Base-by-base conservation (phyloP, 1,140 invertebrate species). In the Drosophila mojavensis region DNA sequence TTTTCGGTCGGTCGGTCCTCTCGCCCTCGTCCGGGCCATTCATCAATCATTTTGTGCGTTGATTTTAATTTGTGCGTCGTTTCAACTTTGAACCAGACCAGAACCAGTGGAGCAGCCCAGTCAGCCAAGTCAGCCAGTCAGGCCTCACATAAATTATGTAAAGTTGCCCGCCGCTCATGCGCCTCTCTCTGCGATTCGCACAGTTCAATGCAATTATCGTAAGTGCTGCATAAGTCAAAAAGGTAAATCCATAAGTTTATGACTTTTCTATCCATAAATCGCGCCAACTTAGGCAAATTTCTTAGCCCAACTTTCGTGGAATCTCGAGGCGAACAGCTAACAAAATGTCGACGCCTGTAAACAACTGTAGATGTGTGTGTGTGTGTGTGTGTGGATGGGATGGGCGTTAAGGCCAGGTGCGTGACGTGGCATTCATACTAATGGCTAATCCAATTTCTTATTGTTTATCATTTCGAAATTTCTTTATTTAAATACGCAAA, bases 11-110 rank as follows among this genome's bases (percentile, higher is more conserved):
- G 43, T 45, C n/a, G 20, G 2, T 24, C 20, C 20, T 24, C 5
- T 48, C 56, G 41, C 43, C 15, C 43, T 41, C 15, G 15, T n/a
- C 54, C 33, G 6, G 36, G 54, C 62, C 83, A 83, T 88, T 88
- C 83, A 88, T 88, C 83, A 88, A 88, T 88, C 83, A 88, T 78
- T 83, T 79, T 81, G 84, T 88, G 84, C 83, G 83, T 85, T 85
- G 84, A 88, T 88, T 88, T 88, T 88, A 88, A 88, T 88, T 89
- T 88, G 83, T 86, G 79, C 83, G 69, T 71, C 72, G 61, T 76
- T 80, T 85, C 73, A 88, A 83, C 83, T 88, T 83, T 72, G 77
- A 82, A 88, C 79, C 79, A 55, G 24, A 36, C 33, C n/a, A n/a
- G n/a, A n/a, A n/a, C n/a, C n/a, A 36, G 33, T 9, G 33, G 33